A percentile compares a stretch with the other conserved stretches of the same genome.
These are phyloP conservation scores for Anagyrus pseudococci DNA, from an alignment of 2,888 invertebrate genomes.

Conservation along the genomic window DNA sequence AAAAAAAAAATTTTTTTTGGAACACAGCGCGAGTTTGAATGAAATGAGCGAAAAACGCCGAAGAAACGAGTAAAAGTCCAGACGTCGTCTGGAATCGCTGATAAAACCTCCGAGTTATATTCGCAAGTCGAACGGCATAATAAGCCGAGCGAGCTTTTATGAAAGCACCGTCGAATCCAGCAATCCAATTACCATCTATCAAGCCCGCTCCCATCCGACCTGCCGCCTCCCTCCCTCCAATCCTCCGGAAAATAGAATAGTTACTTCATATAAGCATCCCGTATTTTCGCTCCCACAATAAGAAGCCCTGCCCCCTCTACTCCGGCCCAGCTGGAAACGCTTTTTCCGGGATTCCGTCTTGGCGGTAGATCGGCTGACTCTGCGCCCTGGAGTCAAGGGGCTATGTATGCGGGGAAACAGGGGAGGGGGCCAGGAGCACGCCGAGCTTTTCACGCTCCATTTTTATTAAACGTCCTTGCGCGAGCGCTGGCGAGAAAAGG, in stretches of 20 bases:
- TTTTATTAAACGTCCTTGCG: conserved; percentile 50
- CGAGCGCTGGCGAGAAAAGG: conserved; percentile 34
- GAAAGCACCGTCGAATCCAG: background rate
- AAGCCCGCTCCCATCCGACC: too few species aligned
- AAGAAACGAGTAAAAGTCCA: too few species aligned
- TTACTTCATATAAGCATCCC: conserved; percentile 4
- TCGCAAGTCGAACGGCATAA: too few species aligned
- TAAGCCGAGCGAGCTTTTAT: background rate
- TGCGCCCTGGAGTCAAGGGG: conserved; percentile 22
- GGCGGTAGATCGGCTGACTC: conserved; percentile 45
- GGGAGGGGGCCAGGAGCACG: conserved; percentile 26
- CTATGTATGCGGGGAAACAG: conserved; percentile 24
- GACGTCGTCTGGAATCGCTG: too few species aligned
- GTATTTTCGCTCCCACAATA: background rate
- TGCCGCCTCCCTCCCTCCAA: too few species aligned
- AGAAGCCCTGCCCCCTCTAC: background rate
- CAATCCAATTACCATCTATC: conserved; percentile 21
- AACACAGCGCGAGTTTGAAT: too few species aligned
- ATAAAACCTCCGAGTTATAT: too few species aligned
- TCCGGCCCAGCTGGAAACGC: background rate
- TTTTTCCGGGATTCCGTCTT: conserved; percentile 42
- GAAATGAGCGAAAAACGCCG: too few species aligned
- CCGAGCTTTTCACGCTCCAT: conserved; percentile 42
- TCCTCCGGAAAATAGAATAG: background rate
- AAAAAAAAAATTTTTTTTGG: too few species aligned